Conservation (phyloP, 1,140 invertebrate species). For the Bombus ignitus region DNA sequence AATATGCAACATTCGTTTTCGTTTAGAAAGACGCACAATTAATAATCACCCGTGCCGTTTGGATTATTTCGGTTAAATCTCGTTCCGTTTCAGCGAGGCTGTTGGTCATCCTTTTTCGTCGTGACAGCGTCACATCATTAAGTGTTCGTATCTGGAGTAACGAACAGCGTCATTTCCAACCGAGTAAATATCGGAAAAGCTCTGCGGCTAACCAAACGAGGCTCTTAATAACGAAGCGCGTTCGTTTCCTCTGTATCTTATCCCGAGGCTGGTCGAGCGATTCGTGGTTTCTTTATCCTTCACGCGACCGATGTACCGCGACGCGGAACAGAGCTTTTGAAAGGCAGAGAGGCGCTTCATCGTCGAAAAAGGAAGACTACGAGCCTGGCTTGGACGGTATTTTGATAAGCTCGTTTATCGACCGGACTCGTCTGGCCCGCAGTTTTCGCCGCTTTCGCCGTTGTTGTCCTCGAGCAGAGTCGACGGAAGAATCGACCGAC, state of each 20-base stretch:
- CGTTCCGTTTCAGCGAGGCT: not conserved
- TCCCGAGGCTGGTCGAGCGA: too few species aligned
- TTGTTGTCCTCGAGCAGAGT: slow-evolving; percentile 37
- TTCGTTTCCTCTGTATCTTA: too few species aligned
- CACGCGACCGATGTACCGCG: slow-evolving; percentile 1
- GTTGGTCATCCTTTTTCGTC: not conserved
- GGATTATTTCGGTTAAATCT: not conserved
- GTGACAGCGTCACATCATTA: not conserved
- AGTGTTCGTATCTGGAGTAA: not conserved
- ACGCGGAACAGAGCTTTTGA: slow-evolving; percentile 20
- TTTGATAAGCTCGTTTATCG: slow-evolving; percentile 62
- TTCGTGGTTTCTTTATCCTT: not conserved
- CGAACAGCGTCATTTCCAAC: not conserved
- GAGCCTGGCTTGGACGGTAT: slow-evolving; percentile 26
- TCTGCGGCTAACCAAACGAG: not conserved
- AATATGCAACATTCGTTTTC: too few species aligned
- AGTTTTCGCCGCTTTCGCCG: slow-evolving; percentile 34
- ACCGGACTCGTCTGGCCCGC: slow-evolving; percentile 19
- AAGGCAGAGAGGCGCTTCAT: not conserved
- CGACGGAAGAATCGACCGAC: slow-evolving; percentile 56
- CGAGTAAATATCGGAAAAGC: not conserved
- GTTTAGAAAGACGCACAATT: too few species aligned
- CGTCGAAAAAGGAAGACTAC: not conserved
- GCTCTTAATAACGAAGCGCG: not conserved
- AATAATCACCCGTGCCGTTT: too few species aligned